Conservation (phyloP, 2,113 vertebrate species). For the Echinops telfairi region DNA sequence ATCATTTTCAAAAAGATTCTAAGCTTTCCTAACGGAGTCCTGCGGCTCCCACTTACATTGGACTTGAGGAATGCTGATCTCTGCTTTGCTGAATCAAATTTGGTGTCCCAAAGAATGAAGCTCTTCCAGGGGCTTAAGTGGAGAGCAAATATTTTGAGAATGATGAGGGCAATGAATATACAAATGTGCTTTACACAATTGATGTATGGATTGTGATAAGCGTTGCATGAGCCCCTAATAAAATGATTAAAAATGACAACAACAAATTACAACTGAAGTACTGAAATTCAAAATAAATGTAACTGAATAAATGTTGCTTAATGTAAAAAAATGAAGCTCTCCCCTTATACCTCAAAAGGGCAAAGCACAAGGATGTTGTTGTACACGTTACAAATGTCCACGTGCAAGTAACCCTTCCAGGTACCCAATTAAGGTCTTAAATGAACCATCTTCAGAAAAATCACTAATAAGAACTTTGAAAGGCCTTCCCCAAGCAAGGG, state of each 20-base stretch:
- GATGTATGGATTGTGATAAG: too few species aligned
- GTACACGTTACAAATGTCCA: slow-evolving; percentile 54
- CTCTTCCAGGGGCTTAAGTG: too few species aligned
- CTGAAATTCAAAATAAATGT: too few species aligned
- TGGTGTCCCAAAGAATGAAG: neutral
- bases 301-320: too few species aligned
- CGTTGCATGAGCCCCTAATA: too few species aligned
- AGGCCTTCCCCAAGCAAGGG: slow-evolving; percentile 81
- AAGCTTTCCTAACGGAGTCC: neutral
- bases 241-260: too few species aligned
- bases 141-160: too few species aligned
- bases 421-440: slow-evolving; percentile 84
- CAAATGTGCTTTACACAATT: too few species aligned
- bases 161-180: too few species aligned
- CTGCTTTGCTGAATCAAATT: neutral
- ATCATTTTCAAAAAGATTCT: neutral
- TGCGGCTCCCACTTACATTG: neutral
- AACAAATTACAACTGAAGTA: too few species aligned
- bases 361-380: slow-evolving; percentile 63
- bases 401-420: slow-evolving; percentile 72
- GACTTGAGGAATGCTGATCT: neutral
- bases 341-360: slow-evolving; percentile 7
- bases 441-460: slow-evolving; percentile 81
- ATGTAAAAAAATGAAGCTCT: neutral
- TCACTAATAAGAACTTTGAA: slow-evolving; percentile 84